A percentile compares a stretch with the other conserved stretches of the same genome.
Conservation (phyloP, 37 sponge, comb jelly and placozoan genomes). For the Beroe ovata region DNA sequence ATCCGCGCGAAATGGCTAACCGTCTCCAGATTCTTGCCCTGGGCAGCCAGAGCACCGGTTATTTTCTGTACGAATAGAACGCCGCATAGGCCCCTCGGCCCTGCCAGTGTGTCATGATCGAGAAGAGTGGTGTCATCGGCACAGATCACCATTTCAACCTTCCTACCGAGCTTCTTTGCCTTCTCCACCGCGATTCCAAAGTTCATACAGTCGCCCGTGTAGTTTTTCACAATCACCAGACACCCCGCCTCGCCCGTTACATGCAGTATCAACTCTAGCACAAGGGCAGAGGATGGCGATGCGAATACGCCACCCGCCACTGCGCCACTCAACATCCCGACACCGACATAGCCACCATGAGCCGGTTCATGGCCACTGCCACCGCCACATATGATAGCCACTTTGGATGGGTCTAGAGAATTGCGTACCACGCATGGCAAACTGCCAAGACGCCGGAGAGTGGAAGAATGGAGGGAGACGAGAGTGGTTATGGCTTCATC, state of each 20-base stretch:
- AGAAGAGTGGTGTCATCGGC: conserved; percentile 90
- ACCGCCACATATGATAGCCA: conserved; percentile 90
- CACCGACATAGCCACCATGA: conserved; percentile 87
- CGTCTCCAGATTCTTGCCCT: conserved; percentile 76
- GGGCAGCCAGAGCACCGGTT: conserved; percentile 90
- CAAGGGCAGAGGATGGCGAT: conserved; percentile 81
- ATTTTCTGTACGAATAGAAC: conserved; percentile 88
- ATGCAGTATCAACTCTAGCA: conserved; percentile 77
- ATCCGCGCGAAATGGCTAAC: conserved; percentile 71
- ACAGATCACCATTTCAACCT: conserved; percentile 86
- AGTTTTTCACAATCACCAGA: conserved; percentile 91
- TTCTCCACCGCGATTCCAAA: conserved; percentile 92
- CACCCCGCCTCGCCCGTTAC: conserved; percentile 80
- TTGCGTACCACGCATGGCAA: conserved; percentile 80
- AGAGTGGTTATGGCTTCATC: conserved; percentile 84
- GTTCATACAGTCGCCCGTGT: conserved; percentile 96
- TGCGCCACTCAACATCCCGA: conserved; percentile 90
- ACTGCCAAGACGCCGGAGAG: conserved; percentile 73
- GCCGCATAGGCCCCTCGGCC: conserved; percentile 90
- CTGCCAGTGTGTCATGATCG: conserved; percentile 70
- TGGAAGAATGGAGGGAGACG: conserved; percentile 73
- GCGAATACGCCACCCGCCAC: conserved; percentile 94
- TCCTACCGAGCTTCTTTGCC: conserved; percentile 79
- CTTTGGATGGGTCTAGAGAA: conserved; percentile 72
- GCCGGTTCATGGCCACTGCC: conserved; percentile 99